phyloP scores from a whole-genome alignment of 35 echinoderm and acorn worm species.

The Hemicentrotus pulcherrimus region DNA sequence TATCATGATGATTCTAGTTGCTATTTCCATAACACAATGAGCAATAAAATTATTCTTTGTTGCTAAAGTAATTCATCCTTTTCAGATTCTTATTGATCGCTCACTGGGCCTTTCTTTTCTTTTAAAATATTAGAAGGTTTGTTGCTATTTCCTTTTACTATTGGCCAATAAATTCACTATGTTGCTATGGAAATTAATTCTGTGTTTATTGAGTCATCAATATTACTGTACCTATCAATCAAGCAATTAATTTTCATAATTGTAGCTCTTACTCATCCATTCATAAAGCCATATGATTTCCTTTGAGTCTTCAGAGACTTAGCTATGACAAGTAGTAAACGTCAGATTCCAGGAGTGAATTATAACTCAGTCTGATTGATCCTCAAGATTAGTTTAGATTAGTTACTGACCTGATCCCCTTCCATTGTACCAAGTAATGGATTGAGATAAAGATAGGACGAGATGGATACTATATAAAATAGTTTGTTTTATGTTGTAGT shows the following conservation, averaged over 20 bases:
- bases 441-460: too few relatives aligned
- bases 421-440: neutral
- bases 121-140: neutral
- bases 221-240: neutral
- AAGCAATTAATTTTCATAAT: conserved; percentile 6
- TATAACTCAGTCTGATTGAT: neutral
- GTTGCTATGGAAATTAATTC: neutral
- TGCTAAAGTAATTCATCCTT: too few relatives aligned
- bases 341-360: neutral
- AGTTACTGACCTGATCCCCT: neutral
- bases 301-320: neutral
- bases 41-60: too few relatives aligned
- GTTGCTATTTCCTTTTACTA: neutral
- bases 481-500: too few relatives aligned
- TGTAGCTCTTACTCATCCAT: conserved; percentile 1
- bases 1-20: too few relatives aligned
- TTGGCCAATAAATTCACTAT: neutral
- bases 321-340: neutral
- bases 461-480: too few relatives aligned
- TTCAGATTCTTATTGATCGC: too few relatives aligned
- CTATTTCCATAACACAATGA: too few relatives aligned
- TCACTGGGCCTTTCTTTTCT: too few relatives aligned
- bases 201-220: neutral
- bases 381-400: neutral
- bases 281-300: neutral